Evolutionary conservation across 2,888 invertebrate genomes (phyloP).

Genomic region (Dicycla oo): DNA sequence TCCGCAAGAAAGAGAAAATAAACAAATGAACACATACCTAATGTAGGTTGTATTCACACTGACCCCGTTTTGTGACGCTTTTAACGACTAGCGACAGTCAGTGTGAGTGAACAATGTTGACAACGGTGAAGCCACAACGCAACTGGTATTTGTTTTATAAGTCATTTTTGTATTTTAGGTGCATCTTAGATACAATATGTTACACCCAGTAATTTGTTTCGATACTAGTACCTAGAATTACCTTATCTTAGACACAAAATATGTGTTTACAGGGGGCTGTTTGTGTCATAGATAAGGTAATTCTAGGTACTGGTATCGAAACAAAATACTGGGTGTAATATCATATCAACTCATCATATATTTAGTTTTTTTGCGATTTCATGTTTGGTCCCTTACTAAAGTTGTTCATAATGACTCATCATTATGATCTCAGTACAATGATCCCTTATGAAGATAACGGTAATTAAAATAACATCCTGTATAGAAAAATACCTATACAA

Average conservation of each 20-base stretch:
- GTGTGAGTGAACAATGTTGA: neutral
- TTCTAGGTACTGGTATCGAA: neutral
- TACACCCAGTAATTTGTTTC: too few species aligned
- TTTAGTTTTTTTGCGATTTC: too few species aligned
- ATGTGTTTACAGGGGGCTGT: neutral
- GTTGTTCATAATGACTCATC: too few species aligned
- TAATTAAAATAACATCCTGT: too few species aligned
- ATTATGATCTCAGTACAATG: too few species aligned
- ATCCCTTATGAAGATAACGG: too few species aligned
- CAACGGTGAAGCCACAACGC: neutral
- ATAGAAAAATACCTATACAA: neutral
- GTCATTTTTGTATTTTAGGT: neutral
- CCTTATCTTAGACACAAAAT: neutral
- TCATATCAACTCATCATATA: too few species aligned
- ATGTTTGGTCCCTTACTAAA: too few species aligned
- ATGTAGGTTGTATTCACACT: neutral
- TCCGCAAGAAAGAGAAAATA: conserved; percentile 9
- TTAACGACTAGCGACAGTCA: conserved; percentile 14
- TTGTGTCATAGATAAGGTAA: too few species aligned
- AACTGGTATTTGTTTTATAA: neutral
- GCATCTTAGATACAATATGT: neutral
- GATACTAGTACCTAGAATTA: too few species aligned
- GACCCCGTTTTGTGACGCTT: conserved; percentile 17
- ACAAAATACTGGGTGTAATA: too few species aligned
- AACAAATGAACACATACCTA: neutral